These are phyloP conservation scores for Thripadectes ignobilis DNA, from an alignment of 2,797 vertebrate genomes.

Conservation along the genomic window DNA sequence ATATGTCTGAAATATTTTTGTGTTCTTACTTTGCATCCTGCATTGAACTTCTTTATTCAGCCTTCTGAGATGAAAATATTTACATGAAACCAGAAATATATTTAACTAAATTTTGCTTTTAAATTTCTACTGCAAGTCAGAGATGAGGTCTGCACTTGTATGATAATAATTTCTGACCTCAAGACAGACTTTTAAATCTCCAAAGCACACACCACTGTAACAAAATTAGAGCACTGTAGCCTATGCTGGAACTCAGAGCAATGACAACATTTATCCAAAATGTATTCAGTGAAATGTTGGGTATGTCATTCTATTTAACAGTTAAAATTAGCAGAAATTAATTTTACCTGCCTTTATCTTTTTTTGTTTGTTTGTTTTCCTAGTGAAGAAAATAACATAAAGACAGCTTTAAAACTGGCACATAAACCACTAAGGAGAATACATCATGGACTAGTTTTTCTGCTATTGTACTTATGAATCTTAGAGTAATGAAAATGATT, in stretches of 20 bases:
- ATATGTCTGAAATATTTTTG: neutral
- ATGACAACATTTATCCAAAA: neutral
- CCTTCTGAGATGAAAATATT: constrained; percentile 4
- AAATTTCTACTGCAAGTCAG: neutral
- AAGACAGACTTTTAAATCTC: neutral
- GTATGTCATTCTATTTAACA: neutral
- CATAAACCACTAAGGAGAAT: neutral
- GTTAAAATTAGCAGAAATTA: neutral
- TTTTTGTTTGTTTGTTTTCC: neutral
- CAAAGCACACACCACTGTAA: neutral
- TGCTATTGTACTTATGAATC: neutral
- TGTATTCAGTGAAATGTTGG: neutral
- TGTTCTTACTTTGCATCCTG: neutral
- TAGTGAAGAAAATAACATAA: neutral
- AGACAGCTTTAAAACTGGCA: constrained; percentile 9
- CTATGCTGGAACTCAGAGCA: neutral
- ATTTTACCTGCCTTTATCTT: neutral
- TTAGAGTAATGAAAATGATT: neutral
- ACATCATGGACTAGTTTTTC: neutral
- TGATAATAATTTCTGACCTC: neutral
- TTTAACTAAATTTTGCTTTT: constrained; percentile 23
- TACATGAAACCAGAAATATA: neutral
- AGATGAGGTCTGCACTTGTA: neutral
- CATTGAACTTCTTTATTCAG: neutral
- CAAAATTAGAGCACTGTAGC: neutral